These are phyloP conservation scores for Heterohyrax brucei DNA, from an alignment of 2,797 vertebrate species.

Conservation along the genomic window DNA sequence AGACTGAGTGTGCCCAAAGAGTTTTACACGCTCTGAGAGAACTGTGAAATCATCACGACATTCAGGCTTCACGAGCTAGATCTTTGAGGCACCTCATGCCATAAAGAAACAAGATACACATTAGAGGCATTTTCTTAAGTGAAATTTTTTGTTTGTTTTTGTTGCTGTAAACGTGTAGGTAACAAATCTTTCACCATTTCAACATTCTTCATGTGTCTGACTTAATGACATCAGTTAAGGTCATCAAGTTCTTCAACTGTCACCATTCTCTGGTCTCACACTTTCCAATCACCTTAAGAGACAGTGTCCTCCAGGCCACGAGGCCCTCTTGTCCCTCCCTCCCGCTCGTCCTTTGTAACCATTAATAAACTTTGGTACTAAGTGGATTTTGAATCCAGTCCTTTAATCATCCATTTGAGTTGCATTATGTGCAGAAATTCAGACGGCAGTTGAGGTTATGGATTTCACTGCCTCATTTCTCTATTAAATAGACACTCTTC, in stretches of 20 bases:
- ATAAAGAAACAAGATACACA: slow-evolving; percentile 19
- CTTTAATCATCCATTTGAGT: slow-evolving; percentile 5
- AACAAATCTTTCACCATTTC: not conserved
- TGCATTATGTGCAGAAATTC: not conserved
- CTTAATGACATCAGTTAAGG: not conserved
- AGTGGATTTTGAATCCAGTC: not conserved
- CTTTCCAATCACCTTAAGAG: not conserved
- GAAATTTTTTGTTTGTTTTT: not conserved
- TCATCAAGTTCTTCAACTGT: not conserved
- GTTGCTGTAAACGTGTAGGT: not conserved
- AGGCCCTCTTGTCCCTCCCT: not conserved
- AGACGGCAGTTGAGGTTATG: not conserved
- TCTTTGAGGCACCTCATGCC: not conserved
- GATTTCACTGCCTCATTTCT: not conserved
- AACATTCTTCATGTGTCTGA: not conserved
- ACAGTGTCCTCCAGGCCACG: not conserved
- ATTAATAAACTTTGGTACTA: not conserved
- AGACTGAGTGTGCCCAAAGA: not conserved
- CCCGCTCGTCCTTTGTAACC: not conserved
- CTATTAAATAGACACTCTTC: not conserved
- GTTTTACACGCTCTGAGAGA: not conserved
- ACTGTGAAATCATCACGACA: not conserved
- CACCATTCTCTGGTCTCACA: not conserved
- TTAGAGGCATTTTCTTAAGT: not conserved
- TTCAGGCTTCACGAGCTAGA: not conserved